Evolutionary conservation across 2,113 vertebrate species (phyloP).

Genomic region (Pheucticus melanocephalus): DNA sequence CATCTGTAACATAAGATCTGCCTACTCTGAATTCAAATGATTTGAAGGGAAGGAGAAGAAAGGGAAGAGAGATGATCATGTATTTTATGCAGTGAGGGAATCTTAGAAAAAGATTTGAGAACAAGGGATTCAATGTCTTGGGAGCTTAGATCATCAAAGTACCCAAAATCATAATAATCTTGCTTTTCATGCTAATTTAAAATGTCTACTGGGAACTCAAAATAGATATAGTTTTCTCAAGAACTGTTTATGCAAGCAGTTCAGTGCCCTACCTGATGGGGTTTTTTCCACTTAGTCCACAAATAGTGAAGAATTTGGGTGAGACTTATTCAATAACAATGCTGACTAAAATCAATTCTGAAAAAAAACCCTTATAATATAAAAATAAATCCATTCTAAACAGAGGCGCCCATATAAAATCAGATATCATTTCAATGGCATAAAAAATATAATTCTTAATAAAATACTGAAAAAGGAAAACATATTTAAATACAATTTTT

Average conservation of each 20-base stretch:
- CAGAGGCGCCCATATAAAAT: background rate
- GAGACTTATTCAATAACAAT: background rate
- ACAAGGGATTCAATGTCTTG: background rate
- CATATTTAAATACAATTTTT: background rate
- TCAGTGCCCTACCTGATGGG: background rate
- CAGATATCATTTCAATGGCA: background rate
- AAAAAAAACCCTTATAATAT: background rate
- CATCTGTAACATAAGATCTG: background rate
- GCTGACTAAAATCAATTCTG: background rate
- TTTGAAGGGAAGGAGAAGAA: background rate
- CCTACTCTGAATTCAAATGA: background rate
- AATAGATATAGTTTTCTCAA: background rate
- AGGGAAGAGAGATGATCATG: background rate
- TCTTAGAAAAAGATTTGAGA: background rate
- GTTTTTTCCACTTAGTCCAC: background rate
- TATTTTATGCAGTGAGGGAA: background rate
- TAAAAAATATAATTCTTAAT: background rate
- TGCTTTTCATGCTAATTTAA: conserved; percentile 1
- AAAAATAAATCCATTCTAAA: background rate
- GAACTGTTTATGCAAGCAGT: background rate
- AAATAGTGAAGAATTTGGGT: background rate
- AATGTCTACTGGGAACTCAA: background rate
- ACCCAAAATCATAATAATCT: background rate
- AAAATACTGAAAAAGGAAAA: background rate
- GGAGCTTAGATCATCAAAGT: conserved; percentile 31